Conservation (phyloP, 2,113 vertebrate species). For the Thalassoma bifasciatum region DNA sequence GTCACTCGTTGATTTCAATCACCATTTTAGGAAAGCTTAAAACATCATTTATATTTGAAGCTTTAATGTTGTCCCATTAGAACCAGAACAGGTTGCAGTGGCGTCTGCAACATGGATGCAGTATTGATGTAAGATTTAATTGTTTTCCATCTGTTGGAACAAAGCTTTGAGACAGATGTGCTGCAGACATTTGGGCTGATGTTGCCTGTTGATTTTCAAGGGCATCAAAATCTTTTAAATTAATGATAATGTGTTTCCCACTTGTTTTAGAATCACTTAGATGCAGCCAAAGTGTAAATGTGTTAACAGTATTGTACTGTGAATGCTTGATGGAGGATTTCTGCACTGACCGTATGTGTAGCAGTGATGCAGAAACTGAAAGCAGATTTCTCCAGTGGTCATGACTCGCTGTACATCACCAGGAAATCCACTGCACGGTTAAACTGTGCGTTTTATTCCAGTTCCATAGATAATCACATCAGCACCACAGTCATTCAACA, state of each 20-base stretch:
- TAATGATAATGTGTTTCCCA: neutral
- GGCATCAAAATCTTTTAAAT: too few species aligned
- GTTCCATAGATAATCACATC: slow-evolving; percentile 47
- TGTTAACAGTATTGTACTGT: too few species aligned
- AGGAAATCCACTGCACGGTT: slow-evolving; percentile 26
- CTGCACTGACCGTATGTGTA: neutral
- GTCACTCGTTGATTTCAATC: neutral
- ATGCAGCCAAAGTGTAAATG: neutral
- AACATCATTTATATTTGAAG: neutral
- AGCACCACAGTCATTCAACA: slow-evolving; percentile 70
- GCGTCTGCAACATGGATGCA: slow-evolving; percentile 26
- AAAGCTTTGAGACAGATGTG: slow-evolving; percentile 12
- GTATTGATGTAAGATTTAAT: slow-evolving; percentile 34
- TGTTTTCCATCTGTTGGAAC: neutral
- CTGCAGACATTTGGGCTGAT: neutral
- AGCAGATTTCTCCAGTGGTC: neutral
- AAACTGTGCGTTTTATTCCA: slow-evolving; percentile 14
- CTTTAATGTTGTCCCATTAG: neutral
- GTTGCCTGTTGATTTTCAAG: too few species aligned
- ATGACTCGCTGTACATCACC: neutral
- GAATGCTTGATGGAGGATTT: neutral
- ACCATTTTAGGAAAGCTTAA: neutral
- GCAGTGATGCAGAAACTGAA: slow-evolving; percentile 19
- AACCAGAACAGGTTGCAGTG: slow-evolving; percentile 2
- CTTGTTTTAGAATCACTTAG: neutral